Conservation (phyloP, 2,113 vertebrate species). For the Ptilorrhoa leucosticta region DNA sequence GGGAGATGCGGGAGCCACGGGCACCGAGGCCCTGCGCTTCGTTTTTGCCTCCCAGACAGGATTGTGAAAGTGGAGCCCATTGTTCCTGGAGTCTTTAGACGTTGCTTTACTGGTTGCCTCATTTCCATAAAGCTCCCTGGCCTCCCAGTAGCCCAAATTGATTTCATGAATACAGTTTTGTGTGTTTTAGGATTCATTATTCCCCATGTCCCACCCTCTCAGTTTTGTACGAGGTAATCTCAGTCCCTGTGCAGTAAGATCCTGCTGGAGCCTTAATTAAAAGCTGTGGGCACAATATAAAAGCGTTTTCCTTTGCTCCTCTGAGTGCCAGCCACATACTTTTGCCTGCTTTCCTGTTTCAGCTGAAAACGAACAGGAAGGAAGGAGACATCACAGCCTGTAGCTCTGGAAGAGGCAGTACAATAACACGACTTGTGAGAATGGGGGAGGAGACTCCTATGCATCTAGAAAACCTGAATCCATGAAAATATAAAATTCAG, state of each 20-base stretch:
- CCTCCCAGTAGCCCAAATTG: not conserved
- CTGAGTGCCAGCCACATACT: not conserved
- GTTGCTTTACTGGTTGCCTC: not conserved
- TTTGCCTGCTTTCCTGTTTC: not conserved
- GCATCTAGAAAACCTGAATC: not conserved
- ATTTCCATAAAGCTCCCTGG: slow-evolving; percentile 33
- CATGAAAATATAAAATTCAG: not conserved
- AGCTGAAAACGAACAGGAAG: not conserved
- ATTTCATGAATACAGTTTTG: slow-evolving; percentile 17
- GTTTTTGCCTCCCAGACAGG: not conserved
- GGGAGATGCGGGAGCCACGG: not conserved
- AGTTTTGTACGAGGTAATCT: not conserved
- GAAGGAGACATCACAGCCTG: not conserved
- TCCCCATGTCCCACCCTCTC: not conserved
- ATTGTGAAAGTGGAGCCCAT: not conserved
- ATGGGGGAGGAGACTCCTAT: not conserved
- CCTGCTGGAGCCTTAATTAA: slow-evolving; percentile 14
- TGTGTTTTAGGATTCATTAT: not conserved
- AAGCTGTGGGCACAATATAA: not conserved
- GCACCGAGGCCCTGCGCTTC: accelerated
- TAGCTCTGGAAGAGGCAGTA: not conserved
- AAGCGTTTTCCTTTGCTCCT: not conserved
- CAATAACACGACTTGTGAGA: not conserved
- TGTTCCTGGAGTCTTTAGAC: not conserved
- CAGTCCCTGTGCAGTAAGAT: not conserved